A percentile compares a stretch with the other conserved stretches of the same genome.
Evolutionary conservation across 2,797 vertebrate species (phyloP).

Genomic region (Cuniculus paca): DNA sequence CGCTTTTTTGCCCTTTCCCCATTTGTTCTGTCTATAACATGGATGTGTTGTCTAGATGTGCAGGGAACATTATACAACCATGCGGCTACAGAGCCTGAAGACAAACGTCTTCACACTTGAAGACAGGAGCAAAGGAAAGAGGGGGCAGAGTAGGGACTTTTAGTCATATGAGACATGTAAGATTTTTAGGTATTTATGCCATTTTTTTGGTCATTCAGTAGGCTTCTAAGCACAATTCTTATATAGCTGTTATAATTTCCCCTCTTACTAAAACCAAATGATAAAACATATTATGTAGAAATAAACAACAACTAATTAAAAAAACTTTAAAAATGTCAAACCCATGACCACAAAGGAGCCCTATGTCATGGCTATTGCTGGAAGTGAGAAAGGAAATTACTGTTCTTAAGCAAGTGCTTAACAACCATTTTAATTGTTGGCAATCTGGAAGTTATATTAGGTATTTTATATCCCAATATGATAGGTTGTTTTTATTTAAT

Average conservation of each 20-base stretch:
- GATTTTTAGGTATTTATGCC: not conserved
- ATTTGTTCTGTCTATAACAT: not conserved
- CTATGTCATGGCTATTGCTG: not conserved
- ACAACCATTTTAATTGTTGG: not conserved
- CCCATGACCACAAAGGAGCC: not conserved
- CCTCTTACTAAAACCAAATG: constrained; percentile 31
- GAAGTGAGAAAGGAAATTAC: not conserved
- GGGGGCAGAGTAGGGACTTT: not conserved
- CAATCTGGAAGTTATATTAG: not conserved
- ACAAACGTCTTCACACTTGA: not conserved
- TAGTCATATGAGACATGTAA: fast-evolving
- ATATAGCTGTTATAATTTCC: not conserved
- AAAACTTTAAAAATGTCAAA: not conserved
- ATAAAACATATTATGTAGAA: not conserved
- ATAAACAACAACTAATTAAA: not conserved
- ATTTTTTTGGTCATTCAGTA: not conserved
- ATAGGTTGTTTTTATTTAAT: not conserved
- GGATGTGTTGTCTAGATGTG: not conserved
- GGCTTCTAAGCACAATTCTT: not conserved
- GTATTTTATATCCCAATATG: not conserved
- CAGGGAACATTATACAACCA: not conserved
- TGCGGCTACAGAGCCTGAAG: not conserved
- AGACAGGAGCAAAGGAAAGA: not conserved
- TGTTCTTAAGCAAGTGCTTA: not conserved
- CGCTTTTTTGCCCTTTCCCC: not conserved